Percentiles rank a stretch among this genome's conserved stretches.
phyloP scores from a whole-genome alignment of 2,888 invertebrate species.

The Drosophila flavopinicola region DNA sequence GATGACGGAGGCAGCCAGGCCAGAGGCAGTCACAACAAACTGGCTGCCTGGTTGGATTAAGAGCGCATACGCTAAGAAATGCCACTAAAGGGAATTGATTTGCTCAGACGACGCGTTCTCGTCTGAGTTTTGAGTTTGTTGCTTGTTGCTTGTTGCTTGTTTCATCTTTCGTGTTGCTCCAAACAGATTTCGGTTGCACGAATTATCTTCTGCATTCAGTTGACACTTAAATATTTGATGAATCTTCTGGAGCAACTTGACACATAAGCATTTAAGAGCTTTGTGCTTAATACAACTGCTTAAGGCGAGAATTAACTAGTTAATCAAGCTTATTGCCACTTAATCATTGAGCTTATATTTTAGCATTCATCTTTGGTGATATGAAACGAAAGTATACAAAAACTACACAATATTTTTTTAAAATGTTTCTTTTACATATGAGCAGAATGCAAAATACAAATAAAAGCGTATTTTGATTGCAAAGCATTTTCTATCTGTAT shows the following conservation, averaged over 20 bases:
- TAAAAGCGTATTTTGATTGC: too few species aligned
- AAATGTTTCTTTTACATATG: too few species aligned
- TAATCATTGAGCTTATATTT: not conserved
- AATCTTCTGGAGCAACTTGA: slow-evolving; percentile 2
- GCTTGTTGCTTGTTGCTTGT: not conserved
- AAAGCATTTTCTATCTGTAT: too few species aligned
- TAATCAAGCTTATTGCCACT: not conserved
- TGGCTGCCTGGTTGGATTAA: slow-evolving; percentile 30
- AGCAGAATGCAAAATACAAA: too few species aligned
- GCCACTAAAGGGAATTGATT: slow-evolving; percentile 82
- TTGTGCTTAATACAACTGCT: slow-evolving; percentile 1
- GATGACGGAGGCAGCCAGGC: too few species aligned
- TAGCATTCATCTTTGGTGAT: too few species aligned
- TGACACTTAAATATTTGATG: slow-evolving; percentile 30
- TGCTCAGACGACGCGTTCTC: slow-evolving; percentile 41
- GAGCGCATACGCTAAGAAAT: slow-evolving; percentile 47
- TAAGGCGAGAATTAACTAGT: too few species aligned
- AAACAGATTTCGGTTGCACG: not conserved
- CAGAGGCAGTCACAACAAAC: slow-evolving; percentile 22
- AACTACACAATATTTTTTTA: too few species aligned
- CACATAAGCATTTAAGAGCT: not conserved
- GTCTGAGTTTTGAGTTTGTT: slow-evolving; percentile 13
- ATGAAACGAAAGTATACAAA: too few species aligned
- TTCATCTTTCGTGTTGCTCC: too few species aligned
- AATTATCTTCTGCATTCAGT: too few species aligned